phyloP scores from a whole-genome alignment of 1,140 invertebrate genomes.

The Cryptotermes secundus region DNA sequence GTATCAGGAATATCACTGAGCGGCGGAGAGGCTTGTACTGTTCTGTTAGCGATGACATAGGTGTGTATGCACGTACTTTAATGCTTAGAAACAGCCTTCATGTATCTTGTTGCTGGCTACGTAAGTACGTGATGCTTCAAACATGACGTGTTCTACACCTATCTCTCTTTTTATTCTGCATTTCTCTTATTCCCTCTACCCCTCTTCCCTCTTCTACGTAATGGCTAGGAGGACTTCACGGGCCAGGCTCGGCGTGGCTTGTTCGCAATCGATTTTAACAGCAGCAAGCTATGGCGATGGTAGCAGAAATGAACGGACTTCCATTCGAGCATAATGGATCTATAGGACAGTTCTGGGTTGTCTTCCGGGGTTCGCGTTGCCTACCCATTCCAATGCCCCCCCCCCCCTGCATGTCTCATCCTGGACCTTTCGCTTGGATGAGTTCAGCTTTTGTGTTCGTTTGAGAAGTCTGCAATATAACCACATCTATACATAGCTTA shows the following conservation, averaged over 20 bases:
- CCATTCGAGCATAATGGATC: constrained; percentile 6
- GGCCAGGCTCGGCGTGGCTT: neutral
- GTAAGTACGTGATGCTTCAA: neutral
- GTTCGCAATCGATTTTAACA: neutral
- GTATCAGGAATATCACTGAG: too few relatives aligned
- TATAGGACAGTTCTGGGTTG: neutral
- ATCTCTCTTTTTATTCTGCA: neutral
- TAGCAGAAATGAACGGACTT: constrained; percentile 12
- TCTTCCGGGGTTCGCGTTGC: neutral
- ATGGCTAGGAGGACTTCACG: neutral
- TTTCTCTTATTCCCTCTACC: neutral
- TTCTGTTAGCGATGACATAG: too few relatives aligned
- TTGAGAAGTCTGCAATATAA: constrained; percentile 12
- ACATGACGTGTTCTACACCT: neutral
- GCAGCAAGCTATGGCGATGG: neutral
- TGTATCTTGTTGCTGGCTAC: neutral
- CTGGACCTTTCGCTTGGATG: neutral
- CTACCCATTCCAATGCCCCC: too few relatives aligned
- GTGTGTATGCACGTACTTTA: neutral
- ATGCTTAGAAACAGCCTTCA: neutral
- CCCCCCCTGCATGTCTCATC: neutral
- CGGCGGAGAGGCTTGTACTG: too few relatives aligned
- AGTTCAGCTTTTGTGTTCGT: neutral
- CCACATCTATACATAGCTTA: constrained; percentile 7
- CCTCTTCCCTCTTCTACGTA: neutral